Percentiles rank a stretch among this genome's conserved stretches.
These are phyloP conservation scores for Leptopilina myrica DNA, from an alignment of 2,888 invertebrate genomes.

Conservation along the genomic window DNA sequence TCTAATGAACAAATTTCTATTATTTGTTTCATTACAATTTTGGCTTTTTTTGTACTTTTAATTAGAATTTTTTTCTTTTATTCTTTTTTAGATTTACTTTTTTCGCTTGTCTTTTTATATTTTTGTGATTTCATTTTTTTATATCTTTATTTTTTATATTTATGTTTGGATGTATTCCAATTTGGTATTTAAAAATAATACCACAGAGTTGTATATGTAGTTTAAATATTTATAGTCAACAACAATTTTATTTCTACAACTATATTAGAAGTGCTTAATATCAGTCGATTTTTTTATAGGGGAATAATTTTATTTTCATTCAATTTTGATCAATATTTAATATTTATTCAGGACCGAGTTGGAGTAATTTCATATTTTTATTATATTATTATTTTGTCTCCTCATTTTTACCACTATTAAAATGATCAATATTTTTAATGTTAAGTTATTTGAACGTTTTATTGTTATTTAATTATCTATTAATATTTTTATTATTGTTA, in stretches of 20 bases:
- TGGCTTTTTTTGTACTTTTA: not conserved
- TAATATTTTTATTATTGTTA: no score
- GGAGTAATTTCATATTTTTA: no score
- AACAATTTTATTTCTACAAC: not conserved
- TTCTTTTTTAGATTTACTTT: not conserved
- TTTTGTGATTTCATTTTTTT: no score
- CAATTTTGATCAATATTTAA: not conserved
- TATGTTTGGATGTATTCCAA: not conserved
- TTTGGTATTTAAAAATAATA: constrained; percentile 28
- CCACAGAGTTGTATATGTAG: not conserved
- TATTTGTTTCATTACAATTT: not conserved
- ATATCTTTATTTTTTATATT: not conserved
- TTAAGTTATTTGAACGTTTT: no score
- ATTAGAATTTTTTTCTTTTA: not conserved
- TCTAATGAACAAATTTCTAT: no score
- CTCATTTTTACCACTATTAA: no score
- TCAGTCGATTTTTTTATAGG: no score
- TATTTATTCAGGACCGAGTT: no score
- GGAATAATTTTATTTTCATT: not conserved
- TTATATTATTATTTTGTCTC: not conserved
- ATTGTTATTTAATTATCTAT: no score
- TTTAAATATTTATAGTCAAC: constrained; percentile 10
- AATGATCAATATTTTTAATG: no score
- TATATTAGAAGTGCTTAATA: not conserved
- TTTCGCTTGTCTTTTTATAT: not conserved